Base-by-base conservation (phyloP, 2,888 invertebrate genomes). In the Andrena trimmerana region DNA sequence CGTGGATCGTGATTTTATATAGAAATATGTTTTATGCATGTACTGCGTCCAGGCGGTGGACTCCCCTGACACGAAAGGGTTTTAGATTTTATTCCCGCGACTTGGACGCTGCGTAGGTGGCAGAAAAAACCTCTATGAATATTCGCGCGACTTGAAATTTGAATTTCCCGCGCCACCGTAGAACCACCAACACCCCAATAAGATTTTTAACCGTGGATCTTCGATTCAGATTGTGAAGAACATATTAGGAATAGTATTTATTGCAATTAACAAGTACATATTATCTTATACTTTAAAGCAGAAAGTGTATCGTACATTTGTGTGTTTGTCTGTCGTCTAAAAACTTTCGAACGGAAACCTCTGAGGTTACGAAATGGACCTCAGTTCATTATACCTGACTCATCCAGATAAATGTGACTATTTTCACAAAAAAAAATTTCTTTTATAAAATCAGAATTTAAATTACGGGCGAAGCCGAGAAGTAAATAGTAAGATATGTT, bases 1-100 rank as follows among this genome's bases (percentile, higher is more conserved):
- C 86, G 88, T 86, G 88, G 89, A 90, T 90, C 90, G 88, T 90
- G 90, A 91, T 92, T 91, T 92, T 90, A 89, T 90, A 89, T 88
- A 89, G 84, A 88, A 89, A 81, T 85, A 90, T 90, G 88, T 90
- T 90, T 90, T 89, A 90, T 90, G 90, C 90, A 90, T 90, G 89
- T 62, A 67, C 52, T 54, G 50, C 59, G 62, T 33, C 67, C 52
- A 68, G 69, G 85, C 89, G 10, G 13, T 27, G 4, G 82, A 88
- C 90, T 90, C 86, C 78, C 77, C 59, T 60, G 80, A 85, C 85
- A 87, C 90, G 89, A 89, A 90, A 84, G 86, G 89, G 86, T 87
- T 90, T 90, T 86, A 87, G 88, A 88, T 91, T 91, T 91, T 90
- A 90, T 90, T 89, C 85, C 67, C 60, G 72, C 72, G 69, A 74